Evolutionary conservation across 1,140 invertebrate genomes (phyloP).

Genomic region (Camponotus vicinus): DNA sequence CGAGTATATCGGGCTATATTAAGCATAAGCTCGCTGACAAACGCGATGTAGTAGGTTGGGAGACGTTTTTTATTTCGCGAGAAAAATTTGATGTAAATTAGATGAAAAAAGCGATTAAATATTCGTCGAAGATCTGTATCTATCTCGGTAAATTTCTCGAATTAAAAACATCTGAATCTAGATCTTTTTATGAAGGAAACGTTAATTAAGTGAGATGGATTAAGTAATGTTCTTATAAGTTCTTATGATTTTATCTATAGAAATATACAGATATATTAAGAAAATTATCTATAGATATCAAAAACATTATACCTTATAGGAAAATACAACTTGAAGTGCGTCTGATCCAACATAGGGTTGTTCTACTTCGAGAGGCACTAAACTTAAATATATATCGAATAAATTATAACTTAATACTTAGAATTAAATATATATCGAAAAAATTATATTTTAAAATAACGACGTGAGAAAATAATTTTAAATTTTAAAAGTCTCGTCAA

Average conservation of each 20-base stretch:
- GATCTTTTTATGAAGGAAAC: neutral
- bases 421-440: too few relatives aligned
- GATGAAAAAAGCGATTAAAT: neutral
- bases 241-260: neutral
- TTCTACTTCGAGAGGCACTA: neutral
- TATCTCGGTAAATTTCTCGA: neutral
- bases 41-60: slow-evolving; percentile 1
- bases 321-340: neutral
- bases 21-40: slow-evolving; percentile 46
- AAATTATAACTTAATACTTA: neutral
- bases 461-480: neutral
- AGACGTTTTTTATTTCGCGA: slow-evolving; percentile 47
- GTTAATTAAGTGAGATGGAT: neutral
- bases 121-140: neutral
- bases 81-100: slow-evolving; percentile 25
- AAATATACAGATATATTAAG: neutral
- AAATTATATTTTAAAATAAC: neutral
- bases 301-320: neutral
- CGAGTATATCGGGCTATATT: slow-evolving; percentile 51
- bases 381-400: neutral
- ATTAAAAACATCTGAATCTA: neutral
- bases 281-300: neutral
- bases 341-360: neutral
- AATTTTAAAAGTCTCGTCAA: neutral
- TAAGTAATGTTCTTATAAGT: neutral